Base-by-base conservation (phyloP, 2,888 invertebrate genomes). In the Poecilus cupreus region DNA sequence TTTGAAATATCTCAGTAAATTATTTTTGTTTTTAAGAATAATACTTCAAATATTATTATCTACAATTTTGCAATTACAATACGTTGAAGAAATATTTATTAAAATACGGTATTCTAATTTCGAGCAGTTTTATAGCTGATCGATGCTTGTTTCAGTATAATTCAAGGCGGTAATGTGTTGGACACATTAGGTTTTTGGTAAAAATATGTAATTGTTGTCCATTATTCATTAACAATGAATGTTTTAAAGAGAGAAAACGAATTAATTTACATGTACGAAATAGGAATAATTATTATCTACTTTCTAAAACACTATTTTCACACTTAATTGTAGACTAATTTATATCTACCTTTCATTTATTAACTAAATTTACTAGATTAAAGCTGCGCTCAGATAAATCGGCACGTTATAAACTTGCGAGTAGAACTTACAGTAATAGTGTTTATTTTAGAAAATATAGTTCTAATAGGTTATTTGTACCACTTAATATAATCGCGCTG, bases 281-380 rank as follows among this genome's bases (percentile, higher is more conserved):
- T 37, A 32, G 18, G 64, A 68, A 68, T 68, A 68, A 68, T 68
- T 68, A 68, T 32, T 51, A 32, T 16, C 2, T 18, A 37, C 64
- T 68, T 68, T 68, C 64, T 68, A 68, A 68, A 68, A 20, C 51
- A 68, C 37, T 16, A 16, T 68, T 68, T 68, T 68, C 64, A 68
- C 64, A 68, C 64, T 68, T 37, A 68, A 68, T 68, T 68, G 37
- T 68, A 68, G 18, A 37, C 64, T 68, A 68, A 68, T 68, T 68
- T 64, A 20, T 64, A 64, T 64, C 8, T 16, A 18, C 37, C 18
- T 18, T 51, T 68, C 18, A 39, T 68, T 37, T 68, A 51, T 51
- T 18, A 51, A 51, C 16, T 16, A 18, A 51, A 51, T 18, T 51
- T 2, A 18, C 18, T 51, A 51, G 51, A 51, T 51, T 51, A 51